Percentiles rank a stretch among this genome's conserved stretches.
phyloP scores from a whole-genome alignment of 1,140 invertebrate species.

The Aphis gossypii region DNA sequence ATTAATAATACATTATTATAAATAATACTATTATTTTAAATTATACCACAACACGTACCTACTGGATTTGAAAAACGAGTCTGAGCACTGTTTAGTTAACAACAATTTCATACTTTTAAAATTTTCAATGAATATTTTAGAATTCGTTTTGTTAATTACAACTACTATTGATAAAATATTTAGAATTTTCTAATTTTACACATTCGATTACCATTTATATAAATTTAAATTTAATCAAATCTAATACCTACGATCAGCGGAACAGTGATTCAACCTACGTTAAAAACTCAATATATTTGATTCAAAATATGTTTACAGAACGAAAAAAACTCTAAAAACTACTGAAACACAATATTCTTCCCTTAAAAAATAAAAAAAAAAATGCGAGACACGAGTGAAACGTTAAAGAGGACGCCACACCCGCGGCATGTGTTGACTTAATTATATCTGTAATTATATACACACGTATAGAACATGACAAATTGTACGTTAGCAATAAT shows the following conservation, averaged over 20 bases:
- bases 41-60: background rate
- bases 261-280: too few relatives aligned
- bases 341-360: background rate
- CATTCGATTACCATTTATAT: background rate
- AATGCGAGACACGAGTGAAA: background rate
- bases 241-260: too few relatives aligned
- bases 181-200: background rate
- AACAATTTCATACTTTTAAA: background rate
- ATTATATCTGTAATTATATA: too few relatives aligned
- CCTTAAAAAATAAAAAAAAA: background rate
- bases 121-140: background rate
- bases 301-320: background rate
- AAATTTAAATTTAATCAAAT: background rate
- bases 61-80: background rate
- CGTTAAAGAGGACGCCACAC: too few relatives aligned
- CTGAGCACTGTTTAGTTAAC: background rate
- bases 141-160: background rate
- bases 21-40: background rate
- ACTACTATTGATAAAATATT: background rate
- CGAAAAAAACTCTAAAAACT: background rate
- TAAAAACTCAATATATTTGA: background rate
- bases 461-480: too few relatives aligned
- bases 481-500: too few relatives aligned
- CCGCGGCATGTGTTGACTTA: too few relatives aligned
- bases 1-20: too few relatives aligned